Base-by-base conservation (phyloP, 2,888 invertebrate species). In the Eurois occulta region DNA sequence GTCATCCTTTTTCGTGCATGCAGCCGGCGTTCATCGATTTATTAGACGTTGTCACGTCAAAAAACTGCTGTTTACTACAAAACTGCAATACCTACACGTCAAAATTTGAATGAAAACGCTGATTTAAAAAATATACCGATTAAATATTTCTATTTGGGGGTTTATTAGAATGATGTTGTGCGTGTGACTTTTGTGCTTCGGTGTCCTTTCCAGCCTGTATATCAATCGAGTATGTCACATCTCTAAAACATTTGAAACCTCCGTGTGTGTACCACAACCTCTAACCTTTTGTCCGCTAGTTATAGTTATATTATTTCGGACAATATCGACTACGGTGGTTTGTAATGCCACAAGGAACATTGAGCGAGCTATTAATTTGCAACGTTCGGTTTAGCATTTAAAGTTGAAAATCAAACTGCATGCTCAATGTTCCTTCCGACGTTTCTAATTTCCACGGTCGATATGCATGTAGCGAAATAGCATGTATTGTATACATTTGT, bases 231-330 rank as follows among this genome's bases (percentile, higher is more conserved):
- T 55, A 18, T 52, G 55, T 43, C 69, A 72, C 72, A 64, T 21
- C 65, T 68, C 72, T 78, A 78, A 78, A 78, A 60, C 32, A 43
- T 62, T 21, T 28, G 35, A 85, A 78, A 68, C 28, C 38, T 89
- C 85, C 87, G 90, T 71, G 71, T 86, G 91, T 83, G 64, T 72
- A 69, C 10, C 90, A 93, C 93, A 93, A 91, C 95, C 95, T 95
- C 95, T 95, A 94, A 95, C 95, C 95, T 95, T 95, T 95, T 95
- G 94, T 93, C 89, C 88, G 88, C 87, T 88, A 73, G 77, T 77
- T 73, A 32, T 88, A 73, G 77, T 77, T 73, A 32, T 72, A 82
- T 52, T 85, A 81, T 82, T 78, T 84, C 81, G 86, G 87, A 88
- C 84, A 78, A 28, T 62, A 62, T 62, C 62, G 62, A 35, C 35